These are phyloP conservation scores for Phlogophora meticulosa DNA, from an alignment of 2,888 invertebrate species.

Conservation along the genomic window DNA sequence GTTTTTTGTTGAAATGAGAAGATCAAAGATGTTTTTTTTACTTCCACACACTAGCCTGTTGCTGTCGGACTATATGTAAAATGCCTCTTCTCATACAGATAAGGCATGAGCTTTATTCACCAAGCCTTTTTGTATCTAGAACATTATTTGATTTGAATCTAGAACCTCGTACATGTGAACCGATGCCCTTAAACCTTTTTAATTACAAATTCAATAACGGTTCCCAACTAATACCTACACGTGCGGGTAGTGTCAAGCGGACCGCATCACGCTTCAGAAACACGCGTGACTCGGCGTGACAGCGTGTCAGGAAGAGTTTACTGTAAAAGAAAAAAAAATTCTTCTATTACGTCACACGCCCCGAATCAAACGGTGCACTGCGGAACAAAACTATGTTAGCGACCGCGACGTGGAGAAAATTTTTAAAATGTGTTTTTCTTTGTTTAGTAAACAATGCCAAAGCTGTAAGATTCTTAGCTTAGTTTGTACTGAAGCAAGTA, in stretches of 20 bases:
- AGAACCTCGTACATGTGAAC: not conserved
- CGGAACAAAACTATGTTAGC: constrained; percentile 38
- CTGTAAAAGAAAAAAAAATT: constrained; percentile 58
- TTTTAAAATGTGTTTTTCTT: not conserved
- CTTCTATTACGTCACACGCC: constrained; percentile 51
- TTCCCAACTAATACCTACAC: constrained; percentile 31
- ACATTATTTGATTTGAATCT: too few relatives aligned
- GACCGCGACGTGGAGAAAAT: constrained; percentile 21
- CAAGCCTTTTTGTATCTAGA: too few relatives aligned
- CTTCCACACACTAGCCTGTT: too few relatives aligned
- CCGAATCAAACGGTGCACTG: constrained; percentile 46
- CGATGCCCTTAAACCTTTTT: not conserved
- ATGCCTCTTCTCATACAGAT: too few relatives aligned
- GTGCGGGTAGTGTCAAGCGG: constrained; percentile 32
- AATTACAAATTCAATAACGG: constrained; percentile 48
- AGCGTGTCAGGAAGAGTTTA: constrained; percentile 67
- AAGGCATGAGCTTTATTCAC: too few relatives aligned
- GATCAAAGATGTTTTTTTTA: too few relatives aligned
- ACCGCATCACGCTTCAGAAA: constrained; percentile 51
- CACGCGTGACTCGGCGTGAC: constrained; percentile 53
- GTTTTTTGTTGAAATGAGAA: too few relatives aligned
- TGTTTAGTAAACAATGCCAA: not conserved
- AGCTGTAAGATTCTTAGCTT: not conserved
- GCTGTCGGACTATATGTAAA: too few relatives aligned
- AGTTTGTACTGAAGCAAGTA: not conserved